These are phyloP conservation scores for Clunio marinus DNA, from an alignment of 2,888 invertebrate species.

Conservation along the genomic window DNA sequence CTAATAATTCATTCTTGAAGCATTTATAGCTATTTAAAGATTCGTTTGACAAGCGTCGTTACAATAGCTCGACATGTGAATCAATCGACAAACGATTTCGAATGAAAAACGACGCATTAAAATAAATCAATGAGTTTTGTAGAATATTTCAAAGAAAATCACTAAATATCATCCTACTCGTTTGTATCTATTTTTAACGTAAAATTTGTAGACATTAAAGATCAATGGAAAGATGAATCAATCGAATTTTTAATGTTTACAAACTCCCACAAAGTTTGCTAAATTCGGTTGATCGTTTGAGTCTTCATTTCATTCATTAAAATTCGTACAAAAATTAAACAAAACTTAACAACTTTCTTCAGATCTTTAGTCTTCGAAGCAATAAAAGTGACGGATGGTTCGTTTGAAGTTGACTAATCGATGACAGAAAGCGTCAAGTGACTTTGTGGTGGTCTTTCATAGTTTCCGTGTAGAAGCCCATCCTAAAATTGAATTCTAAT, in stretches of 20 bases:
- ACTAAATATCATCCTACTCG: too few species aligned
- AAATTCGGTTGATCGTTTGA: slow-evolving; percentile 11
- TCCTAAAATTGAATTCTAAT: slow-evolving; percentile 21
- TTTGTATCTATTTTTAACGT: too few species aligned
- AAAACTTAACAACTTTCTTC: neutral
- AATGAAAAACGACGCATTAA: neutral
- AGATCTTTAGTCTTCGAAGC: neutral
- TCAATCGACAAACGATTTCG: neutral
- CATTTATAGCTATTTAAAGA: slow-evolving; percentile 20
- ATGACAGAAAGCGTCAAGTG: neutral
- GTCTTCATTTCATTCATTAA: neutral
- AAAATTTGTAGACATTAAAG: too few species aligned
- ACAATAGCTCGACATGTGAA: neutral
- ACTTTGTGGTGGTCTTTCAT: neutral
- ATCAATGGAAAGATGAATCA: too few species aligned
- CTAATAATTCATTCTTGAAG: neutral
- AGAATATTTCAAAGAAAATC: neutral
- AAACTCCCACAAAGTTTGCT: too few species aligned
- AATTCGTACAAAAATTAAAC: neutral
- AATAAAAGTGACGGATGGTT: neutral
- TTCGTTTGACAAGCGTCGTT: slow-evolving; percentile 15
- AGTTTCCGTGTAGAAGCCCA: slow-evolving; percentile 7
- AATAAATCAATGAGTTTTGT: slow-evolving; percentile 19
- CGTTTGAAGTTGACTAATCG: slow-evolving; percentile 10
- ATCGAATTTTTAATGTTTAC: too few species aligned